Evolutionary conservation across 2,888 invertebrate genomes (phyloP).

Genomic region (Eurytoma californica): DNA sequence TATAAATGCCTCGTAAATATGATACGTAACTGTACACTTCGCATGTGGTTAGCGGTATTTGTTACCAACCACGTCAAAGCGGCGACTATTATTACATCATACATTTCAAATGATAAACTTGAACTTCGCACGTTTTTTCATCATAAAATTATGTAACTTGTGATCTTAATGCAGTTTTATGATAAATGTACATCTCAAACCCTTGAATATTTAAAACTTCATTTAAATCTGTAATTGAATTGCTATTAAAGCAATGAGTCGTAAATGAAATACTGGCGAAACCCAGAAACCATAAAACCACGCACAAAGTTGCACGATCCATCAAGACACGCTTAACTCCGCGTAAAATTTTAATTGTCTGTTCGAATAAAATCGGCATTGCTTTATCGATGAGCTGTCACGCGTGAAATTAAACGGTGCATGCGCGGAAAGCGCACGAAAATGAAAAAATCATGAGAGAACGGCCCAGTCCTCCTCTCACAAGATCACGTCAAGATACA

Average conservation of each 20-base stretch:
- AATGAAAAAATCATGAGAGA: constrained; percentile 44
- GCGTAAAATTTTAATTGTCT: constrained; percentile 51
- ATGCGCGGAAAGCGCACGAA: constrained; percentile 13
- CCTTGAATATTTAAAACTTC: background rate
- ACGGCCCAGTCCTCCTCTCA: background rate
- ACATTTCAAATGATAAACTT: no score
- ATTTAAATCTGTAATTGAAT: background rate
- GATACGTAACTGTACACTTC: no score
- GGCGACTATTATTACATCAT: no score
- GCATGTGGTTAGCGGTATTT: no score
- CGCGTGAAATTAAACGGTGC: constrained; percentile 53
- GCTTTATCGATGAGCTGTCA: constrained; percentile 43
- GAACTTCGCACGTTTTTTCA: no score
- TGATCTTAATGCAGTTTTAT: no score
- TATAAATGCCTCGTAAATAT: no score
- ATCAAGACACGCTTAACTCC: constrained; percentile 26
- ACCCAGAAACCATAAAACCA: background rate
- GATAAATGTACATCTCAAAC: no score
- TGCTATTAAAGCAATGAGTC: background rate
- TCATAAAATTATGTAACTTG: no score
- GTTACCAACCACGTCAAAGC: no score
- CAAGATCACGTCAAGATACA: constrained; percentile 8
- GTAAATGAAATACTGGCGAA: background rate
- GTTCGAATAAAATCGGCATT: constrained; percentile 30
- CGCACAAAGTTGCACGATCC: background rate